phyloP scores from a whole-genome alignment of 2,797 vertebrate species.

The Falco cherrug region DNA sequence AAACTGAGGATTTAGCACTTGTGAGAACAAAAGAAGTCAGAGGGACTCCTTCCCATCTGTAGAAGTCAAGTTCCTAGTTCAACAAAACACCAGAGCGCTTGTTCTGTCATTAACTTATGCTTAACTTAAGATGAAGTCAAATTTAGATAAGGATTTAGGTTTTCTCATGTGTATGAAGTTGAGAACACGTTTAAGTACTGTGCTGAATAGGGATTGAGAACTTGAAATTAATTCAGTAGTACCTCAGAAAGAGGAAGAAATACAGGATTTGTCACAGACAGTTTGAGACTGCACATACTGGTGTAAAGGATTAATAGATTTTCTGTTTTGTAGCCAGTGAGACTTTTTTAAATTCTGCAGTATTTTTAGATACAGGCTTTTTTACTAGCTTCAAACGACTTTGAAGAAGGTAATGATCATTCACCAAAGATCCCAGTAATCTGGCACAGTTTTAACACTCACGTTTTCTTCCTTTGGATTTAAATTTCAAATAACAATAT shows the following conservation, averaged over 20 bases:
- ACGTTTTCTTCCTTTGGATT: not conserved
- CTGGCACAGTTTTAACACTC: not conserved
- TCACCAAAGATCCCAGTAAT: not conserved
- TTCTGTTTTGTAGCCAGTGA: not conserved
- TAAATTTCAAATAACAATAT: not conserved
- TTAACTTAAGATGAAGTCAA: not conserved
- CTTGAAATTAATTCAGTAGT: not conserved
- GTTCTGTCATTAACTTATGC: not conserved
- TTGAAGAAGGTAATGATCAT: not conserved
- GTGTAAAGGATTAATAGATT: not conserved
- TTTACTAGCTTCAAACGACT: not conserved
- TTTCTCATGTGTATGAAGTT: not conserved
- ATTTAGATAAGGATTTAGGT: conserved; percentile 6
- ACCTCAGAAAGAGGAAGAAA: not conserved
- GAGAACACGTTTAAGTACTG: not conserved
- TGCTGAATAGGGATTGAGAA: not conserved
- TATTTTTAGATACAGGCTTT: not conserved
- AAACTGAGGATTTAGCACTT: not conserved
- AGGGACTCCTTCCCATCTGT: not conserved
- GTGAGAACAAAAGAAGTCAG: not conserved
- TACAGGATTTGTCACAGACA: not conserved
- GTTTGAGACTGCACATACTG: not conserved
- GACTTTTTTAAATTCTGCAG: not conserved
- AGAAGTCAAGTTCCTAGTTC: not conserved
- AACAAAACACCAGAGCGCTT: not conserved